A percentile compares a stretch with the other conserved stretches of the same genome.
Conservation (phyloP, 2,888 invertebrate genomes). For the Lomographa bimaculata region DNA sequence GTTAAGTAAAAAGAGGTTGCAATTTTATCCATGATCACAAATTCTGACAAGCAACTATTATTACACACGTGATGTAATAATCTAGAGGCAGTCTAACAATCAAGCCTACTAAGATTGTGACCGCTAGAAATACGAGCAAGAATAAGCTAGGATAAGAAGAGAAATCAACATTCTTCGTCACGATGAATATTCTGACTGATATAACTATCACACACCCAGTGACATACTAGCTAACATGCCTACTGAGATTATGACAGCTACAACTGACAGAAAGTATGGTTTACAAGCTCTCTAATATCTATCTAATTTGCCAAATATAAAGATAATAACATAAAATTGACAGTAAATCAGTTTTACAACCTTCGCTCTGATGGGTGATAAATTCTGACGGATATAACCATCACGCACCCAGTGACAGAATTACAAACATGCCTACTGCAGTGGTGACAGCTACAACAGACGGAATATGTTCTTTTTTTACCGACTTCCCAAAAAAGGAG, state of each 20-base stretch:
- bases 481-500: no score
- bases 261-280: constrained; percentile 4
- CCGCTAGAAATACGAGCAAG: constrained; percentile 9
- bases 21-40: background rate
- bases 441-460: constrained; percentile 19
- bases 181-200: constrained; percentile 5
- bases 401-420: constrained; percentile 32
- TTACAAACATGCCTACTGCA: constrained; percentile 28
- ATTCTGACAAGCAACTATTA: constrained; percentile 5
- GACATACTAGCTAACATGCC: constrained; percentile 29
- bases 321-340: no score
- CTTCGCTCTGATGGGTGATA: background rate
- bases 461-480: no score
- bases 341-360: no score
- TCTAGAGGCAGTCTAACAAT: constrained; percentile 23
- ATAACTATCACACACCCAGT: constrained; percentile 25
- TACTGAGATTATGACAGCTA: constrained; percentile 29
- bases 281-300: no score
- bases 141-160: no score
- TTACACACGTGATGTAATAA: no score
- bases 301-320: no score
- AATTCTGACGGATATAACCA: constrained; percentile 9
- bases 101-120: constrained; percentile 14
- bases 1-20: no score
- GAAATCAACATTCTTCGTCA: no score